Evolutionary conservation across 2,888 invertebrate species (phyloP).

Genomic region (Nephrocerus scutellatus): DNA sequence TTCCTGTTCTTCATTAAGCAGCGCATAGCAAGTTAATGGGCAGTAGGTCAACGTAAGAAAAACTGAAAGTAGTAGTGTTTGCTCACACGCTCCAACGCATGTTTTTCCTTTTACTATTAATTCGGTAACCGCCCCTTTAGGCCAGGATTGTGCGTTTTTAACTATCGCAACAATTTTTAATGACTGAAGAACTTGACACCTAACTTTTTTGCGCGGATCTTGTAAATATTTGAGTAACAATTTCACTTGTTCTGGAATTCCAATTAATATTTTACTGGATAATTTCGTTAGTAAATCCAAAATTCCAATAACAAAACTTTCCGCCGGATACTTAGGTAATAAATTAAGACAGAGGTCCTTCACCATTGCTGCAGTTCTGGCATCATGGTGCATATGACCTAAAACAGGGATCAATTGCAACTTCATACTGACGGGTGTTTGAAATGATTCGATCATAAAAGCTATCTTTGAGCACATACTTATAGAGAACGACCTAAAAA

Average conservation of each 20-base stretch:
- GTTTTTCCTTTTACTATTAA: constrained; percentile 39
- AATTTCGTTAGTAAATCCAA: constrained; percentile 81
- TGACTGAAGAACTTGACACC: constrained; percentile 60
- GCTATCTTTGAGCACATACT: constrained; percentile 93
- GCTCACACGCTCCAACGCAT: constrained; percentile 41
- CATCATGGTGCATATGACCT: constrained; percentile 86
- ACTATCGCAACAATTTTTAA: constrained; percentile 62
- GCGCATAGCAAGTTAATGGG: constrained; percentile 42
- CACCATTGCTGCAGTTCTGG: constrained; percentile 58
- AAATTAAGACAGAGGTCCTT: constrained; percentile 66
- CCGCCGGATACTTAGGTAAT: constrained; percentile 69
- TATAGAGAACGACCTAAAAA: constrained; percentile 82
- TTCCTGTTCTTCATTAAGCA: constrained; percentile 40
- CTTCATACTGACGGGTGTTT: constrained; percentile 88
- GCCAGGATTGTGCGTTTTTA: constrained; percentile 71
- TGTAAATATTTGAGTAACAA: constrained; percentile 62
- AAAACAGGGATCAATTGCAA: constrained; percentile 83
- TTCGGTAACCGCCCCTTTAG: constrained; percentile 50
- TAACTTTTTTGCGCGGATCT: constrained; percentile 65
- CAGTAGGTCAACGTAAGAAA: constrained; percentile 43
- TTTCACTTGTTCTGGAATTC: constrained; percentile 76
- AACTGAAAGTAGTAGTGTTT: constrained; percentile 42
- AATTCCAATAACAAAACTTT: constrained; percentile 73
- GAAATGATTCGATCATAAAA: constrained; percentile 89
- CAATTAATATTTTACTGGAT: constrained; percentile 80